Evolutionary conservation across 2,888 invertebrate genomes (phyloP), one percentile per base, ranked within the genome.

Genomic region (Drosophila meridionalis): DNA sequence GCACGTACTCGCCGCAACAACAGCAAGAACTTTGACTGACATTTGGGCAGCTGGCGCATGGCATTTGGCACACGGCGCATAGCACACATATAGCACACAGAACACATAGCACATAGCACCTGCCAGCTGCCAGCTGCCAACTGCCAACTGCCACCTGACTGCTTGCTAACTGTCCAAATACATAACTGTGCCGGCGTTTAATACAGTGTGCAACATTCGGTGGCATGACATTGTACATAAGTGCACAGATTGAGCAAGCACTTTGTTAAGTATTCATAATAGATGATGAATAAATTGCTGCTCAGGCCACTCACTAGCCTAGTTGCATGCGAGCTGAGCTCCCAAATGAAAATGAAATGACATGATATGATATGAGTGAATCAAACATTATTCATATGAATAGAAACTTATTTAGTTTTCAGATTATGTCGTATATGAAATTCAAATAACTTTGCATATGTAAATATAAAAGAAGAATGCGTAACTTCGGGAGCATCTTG

Each of bases 1-100:
- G 88, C 84, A 84, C 84, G 84, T 88, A 83, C 36, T 30, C 3
- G 30, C 20, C 14, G 9, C 72, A 83, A 65, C 48, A 59, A 66
- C 59, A 38, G 9, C 52, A 58, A 45, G 65, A 63, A 62, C 63
- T 47, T 65, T 65, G 65, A 80, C 68, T 69, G 81, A 65, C 78
- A 55, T 64, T 72, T 26, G 45, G 73, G 79, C 78, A 58, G 63
- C 34, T 60, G 69, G 64, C 72, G 69, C 28, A 26, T 65, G 69
- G 55, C 59, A 60, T 12, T 56, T 56, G 66, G 56, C 60, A 73
- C 28, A 34, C 56, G 65, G 50, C 59, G 45, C n/a, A 59, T 30
- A 56, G 55, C 60, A 73, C 30, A 60, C 60, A 73, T 28, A 60
- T 59, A 52, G 47, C 53, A 36, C 53, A 36, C 4, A 34, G n/a